Base-by-base conservation (phyloP, 2,113 vertebrate species). In the Mohoua ochrocephala region DNA sequence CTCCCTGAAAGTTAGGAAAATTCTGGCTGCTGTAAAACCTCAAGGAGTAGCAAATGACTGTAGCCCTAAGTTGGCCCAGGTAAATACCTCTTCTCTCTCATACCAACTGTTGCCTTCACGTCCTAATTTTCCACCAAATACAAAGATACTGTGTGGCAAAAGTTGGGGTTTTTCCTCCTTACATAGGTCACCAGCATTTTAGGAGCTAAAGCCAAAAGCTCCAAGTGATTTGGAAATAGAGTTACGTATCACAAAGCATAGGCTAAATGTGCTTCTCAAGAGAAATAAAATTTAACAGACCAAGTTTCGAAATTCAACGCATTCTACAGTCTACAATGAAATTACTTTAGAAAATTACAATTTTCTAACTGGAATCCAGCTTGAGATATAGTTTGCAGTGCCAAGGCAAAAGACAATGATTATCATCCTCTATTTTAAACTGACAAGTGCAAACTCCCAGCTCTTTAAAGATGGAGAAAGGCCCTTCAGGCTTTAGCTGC, bases 211-310 rank as follows among this genome's bases (percentile, higher is more conserved):
- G 35, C 23, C 22, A 77, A 84, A 80, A 81, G 20, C 7, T 78
- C 26, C 45, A 89, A 10, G 16, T 12, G 5, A 47, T 73, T 23
- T 56, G 47, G 33, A 81, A 89, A 65, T 2, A 77, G 44, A 77
- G 3, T 30, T 52, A 24, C 0, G 0, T 15, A 83, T 41, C 27
- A 64, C 28, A 65, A 17, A 87, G 18, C 26, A 74, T 0, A 57
- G n/a, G 26, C 23, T 57, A 45, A 63, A 50, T 11, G 56, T 2
- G 11, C 14, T 85, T 49, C 37, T 52, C 15, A 45, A 89, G 23
- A 83, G 35, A 87, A 87, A 61, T 5, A 37, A 77, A 79, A 68
- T 14, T n/a, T n/a, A 56, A 53, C 18, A 47, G 39, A 30, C 6
- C 19, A 52, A 24, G 33, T n/a, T 52, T 37, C 20, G 6, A 87